These are phyloP conservation scores for Lampris incognitus DNA, from an alignment of 2,113 vertebrate genomes.

Conservation along the genomic window DNA sequence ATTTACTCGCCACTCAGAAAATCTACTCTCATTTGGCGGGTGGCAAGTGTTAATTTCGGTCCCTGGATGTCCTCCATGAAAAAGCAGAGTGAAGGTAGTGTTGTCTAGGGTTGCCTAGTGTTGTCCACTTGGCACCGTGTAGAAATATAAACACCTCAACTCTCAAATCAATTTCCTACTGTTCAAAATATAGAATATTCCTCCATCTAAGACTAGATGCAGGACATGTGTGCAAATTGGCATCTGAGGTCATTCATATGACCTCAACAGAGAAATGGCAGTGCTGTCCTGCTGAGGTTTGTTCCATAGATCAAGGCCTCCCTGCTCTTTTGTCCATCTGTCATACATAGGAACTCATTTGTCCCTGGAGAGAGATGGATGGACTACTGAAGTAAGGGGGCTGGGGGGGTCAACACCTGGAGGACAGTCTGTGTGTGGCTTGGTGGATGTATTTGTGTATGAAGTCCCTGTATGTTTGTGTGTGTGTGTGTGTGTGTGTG, in stretches of 20 bases:
- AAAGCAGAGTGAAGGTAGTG: no score
- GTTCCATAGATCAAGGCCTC: constrained; percentile 54
- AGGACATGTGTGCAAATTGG: background rate
- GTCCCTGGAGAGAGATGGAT: constrained; percentile 52
- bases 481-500: constrained; percentile 6
- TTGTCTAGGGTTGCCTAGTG: no score
- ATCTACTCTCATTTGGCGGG: no score
- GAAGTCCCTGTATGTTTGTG: constrained; percentile 6
- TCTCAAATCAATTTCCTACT: background rate
- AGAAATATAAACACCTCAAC: no score
- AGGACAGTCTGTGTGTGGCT: background rate
- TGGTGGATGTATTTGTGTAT: no score
- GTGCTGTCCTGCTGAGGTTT: constrained; percentile 37
- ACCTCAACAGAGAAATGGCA: constrained; percentile 22
- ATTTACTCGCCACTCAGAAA: no score
- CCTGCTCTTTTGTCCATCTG: constrained; percentile 64
- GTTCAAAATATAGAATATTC: background rate
- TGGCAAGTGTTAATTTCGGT: no score
- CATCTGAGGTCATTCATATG: constrained; percentile 14
- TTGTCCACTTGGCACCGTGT: no score
- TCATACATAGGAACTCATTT: constrained; percentile 63
- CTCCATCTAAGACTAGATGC: background rate
- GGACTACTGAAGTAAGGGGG: constrained; percentile 21
- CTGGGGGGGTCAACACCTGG: constrained; percentile 43
- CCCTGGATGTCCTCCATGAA: no score